A percentile compares a stretch with the other conserved stretches of the same genome.
These are phyloP conservation scores for Bugula neritina DNA, from an alignment of 2,888 invertebrate genomes.

Conservation along the genomic window DNA sequence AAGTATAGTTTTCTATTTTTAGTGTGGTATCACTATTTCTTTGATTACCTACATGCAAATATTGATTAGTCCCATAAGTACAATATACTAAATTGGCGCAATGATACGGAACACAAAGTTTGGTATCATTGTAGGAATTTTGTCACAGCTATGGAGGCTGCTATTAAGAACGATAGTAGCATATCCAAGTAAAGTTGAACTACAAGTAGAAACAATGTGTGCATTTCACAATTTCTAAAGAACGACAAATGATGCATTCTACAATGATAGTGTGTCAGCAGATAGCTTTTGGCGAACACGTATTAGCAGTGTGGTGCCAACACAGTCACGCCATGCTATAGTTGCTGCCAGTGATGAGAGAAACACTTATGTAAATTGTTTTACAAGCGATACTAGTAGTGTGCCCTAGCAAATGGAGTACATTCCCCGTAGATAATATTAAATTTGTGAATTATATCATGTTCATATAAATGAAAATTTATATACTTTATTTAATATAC, in stretches of 20 bases:
- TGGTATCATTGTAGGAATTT: too few species aligned
- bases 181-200: not conserved
- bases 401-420: not conserved
- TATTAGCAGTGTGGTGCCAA: not conserved
- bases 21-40: too few species aligned
- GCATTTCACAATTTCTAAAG: not conserved
- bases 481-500: too few species aligned
- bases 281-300: not conserved
- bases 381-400: not conserved
- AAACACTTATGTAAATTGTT: not conserved
- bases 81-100: too few species aligned
- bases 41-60: too few species aligned
- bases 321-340: not conserved
- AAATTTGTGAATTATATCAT: too few species aligned
- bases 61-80: too few species aligned
- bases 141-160: not conserved
- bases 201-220: not conserved
- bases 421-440: too few species aligned
- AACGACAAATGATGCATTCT: not conserved
- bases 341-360: not conserved
- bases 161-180: conserved; percentile 3
- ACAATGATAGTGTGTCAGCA: not conserved
- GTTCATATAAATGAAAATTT: too few species aligned
- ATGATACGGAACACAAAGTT: too few species aligned
- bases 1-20: too few species aligned